These are phyloP conservation scores for Lepus americanus DNA, from an alignment of 2,113 vertebrate genomes.

Conservation along the genomic window DNA sequence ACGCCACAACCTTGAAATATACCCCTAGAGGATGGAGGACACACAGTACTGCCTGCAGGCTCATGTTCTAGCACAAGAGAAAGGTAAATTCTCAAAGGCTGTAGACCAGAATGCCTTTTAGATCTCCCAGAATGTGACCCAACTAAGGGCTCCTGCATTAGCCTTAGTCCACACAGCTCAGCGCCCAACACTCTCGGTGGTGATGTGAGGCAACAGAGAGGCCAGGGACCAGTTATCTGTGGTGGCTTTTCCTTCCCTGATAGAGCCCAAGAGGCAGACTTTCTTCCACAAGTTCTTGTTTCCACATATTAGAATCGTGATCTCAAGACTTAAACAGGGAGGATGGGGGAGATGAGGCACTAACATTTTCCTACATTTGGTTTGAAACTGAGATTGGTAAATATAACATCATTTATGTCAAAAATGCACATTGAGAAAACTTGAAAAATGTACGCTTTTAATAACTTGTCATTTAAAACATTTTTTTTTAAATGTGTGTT, in stretches of 20 bases:
- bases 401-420: background rate
- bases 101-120: background rate
- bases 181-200: no score
- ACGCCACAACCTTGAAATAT: background rate
- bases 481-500: background rate
- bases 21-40: background rate
- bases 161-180: background rate
- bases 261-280: background rate
- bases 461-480: slow-evolving; percentile 60
- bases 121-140: background rate
- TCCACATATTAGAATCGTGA: background rate
- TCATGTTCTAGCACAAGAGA: background rate
- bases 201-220: background rate
- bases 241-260: background rate
- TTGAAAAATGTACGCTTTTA: background rate
- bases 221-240: background rate
- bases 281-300: background rate
- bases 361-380: background rate
- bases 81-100: background rate
- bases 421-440: slow-evolving; percentile 14
- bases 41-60: background rate
- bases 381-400: slow-evolving; percentile 34
- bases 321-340: background rate
- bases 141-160: background rate
- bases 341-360: background rate